phyloP scores from a whole-genome alignment of 2,797 vertebrate species.

The Clarias platycephalus region DNA sequence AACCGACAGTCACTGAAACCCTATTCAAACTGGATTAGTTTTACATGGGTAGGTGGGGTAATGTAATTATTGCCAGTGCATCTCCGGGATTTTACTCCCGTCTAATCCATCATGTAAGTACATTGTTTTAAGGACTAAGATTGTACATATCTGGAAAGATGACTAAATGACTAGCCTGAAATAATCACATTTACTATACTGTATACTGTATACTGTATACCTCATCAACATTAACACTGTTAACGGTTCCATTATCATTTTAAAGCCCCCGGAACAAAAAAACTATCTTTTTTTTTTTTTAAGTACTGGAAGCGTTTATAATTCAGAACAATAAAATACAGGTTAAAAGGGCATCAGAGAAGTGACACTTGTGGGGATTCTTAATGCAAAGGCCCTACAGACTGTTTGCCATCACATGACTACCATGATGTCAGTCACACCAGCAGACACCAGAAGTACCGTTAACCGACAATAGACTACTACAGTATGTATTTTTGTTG shows the following conservation, averaged over 20 bases:
- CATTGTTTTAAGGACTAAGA: neutral
- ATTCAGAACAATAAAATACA: neutral
- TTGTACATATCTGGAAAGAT: neutral
- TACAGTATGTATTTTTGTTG: no score
- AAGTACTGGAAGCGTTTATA: neutral
- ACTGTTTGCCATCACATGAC: no score
- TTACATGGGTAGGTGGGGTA: conserved; percentile 6
- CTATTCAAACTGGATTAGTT: conserved; percentile 8
- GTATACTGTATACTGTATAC: neutral
- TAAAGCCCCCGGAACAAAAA: neutral
- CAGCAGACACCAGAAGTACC: no score
- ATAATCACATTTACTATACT: neutral
- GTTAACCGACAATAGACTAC: no score
- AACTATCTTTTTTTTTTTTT: no score
- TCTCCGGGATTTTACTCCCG: neutral
- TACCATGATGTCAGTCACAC: no score
- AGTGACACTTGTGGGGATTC: no score
- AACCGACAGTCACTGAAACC: conserved; percentile 46
- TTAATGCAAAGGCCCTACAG: neutral
- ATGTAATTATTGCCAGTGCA: conserved; percentile 7
- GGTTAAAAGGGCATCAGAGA: neutral
- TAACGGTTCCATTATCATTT: neutral
- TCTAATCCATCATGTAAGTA: neutral
- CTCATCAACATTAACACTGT: neutral
- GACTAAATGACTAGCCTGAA: neutral